Evolutionary conservation across 2,113 vertebrate species (phyloP).

Genomic region (Junco hyemalis): DNA sequence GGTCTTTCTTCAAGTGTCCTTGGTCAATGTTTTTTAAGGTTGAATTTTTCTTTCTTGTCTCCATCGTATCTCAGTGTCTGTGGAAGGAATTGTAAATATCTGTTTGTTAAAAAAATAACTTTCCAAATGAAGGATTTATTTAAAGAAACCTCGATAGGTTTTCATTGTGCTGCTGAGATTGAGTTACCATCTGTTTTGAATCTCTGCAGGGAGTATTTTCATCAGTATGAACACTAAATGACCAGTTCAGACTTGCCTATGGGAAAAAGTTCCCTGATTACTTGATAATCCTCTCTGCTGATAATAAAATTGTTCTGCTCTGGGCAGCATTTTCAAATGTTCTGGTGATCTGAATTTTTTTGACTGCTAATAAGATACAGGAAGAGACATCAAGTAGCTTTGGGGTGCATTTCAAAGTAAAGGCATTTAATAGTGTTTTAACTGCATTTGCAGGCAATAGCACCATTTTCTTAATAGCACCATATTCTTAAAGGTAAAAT

Average conservation of each 20-base stretch:
- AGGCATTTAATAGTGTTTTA: constrained; percentile 7
- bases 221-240: not conserved
- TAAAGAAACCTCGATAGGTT: not conserved
- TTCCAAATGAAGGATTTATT: not conserved
- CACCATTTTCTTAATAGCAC: constrained; percentile 12
- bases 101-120: not conserved
- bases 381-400: not conserved
- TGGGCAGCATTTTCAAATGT: not conserved
- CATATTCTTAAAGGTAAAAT: constrained; percentile 5
- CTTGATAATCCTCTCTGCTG: not conserved
- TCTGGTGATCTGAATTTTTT: not conserved
- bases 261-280: not conserved
- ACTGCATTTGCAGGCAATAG: constrained; percentile 21
- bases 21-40: not conserved
- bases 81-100: not conserved
- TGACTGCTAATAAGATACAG: constrained; percentile 17
- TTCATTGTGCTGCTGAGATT: not conserved
- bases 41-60: not conserved
- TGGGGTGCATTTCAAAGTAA: constrained; percentile 2
- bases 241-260: not conserved
- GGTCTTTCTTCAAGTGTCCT: not conserved
- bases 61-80: not conserved
- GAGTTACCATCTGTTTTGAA: not conserved
- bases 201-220: not conserved
- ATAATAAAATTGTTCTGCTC: not conserved